Evolutionary conservation across 2,113 vertebrate species (phyloP).

Genomic region (Raja brachyura): DNA sequence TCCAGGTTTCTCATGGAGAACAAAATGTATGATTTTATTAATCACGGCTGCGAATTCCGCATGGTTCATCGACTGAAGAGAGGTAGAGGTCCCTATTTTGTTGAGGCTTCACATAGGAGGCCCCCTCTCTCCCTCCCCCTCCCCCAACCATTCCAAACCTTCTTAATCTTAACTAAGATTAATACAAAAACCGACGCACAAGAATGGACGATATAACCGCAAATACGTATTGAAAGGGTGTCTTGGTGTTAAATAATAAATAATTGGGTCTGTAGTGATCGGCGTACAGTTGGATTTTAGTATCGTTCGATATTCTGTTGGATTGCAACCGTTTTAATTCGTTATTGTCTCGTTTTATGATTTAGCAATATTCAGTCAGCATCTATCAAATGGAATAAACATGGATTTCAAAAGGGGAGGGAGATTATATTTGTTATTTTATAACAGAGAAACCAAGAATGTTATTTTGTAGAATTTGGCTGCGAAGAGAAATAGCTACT

Average conservation of each 20-base stretch:
- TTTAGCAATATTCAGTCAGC: not conserved
- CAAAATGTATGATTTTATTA: not conserved
- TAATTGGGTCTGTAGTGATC: not conserved
- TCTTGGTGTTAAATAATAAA: constrained; percentile 19
- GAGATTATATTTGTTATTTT: not conserved
- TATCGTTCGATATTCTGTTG: not conserved
- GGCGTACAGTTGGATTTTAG: not conserved
- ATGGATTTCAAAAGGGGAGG: not conserved
- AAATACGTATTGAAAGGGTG: not conserved
- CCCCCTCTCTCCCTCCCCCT: no score
- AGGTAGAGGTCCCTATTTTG: not conserved
- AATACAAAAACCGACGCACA: not conserved
- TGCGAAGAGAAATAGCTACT: not conserved
- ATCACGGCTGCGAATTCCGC: not conserved
- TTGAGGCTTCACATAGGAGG: not conserved
- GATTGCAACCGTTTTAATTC: not conserved
- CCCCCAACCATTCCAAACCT: not conserved
- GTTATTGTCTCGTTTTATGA: not conserved
- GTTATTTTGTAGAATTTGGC: constrained; percentile 2
- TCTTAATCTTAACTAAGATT: not conserved
- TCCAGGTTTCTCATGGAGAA: not conserved
- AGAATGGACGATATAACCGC: not conserved
- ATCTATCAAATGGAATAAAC: not conserved
- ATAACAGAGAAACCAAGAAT: not conserved
- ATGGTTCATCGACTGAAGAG: not conserved